Evolutionary conservation across 2,113 vertebrate genomes (phyloP).

Genomic region (Cyprinodon brontotheroides): DNA sequence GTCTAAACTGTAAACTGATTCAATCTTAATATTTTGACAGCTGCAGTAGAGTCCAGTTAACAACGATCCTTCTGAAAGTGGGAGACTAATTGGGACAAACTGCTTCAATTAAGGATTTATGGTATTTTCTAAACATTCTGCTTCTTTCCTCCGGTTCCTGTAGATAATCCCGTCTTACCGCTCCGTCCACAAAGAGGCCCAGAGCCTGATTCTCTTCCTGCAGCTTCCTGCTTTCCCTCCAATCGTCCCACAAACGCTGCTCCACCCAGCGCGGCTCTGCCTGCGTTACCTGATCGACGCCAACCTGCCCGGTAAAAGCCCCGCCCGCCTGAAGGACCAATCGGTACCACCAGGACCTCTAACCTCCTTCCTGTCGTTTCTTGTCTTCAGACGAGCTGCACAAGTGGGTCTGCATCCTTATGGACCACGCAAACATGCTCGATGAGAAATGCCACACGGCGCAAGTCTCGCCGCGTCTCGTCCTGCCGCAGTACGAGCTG

Average conservation of each 20-base stretch:
- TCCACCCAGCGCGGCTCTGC: conserved; percentile 87
- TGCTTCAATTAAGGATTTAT: too few species aligned
- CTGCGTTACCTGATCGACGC: conserved; percentile 88
- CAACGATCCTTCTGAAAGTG: too few species aligned
- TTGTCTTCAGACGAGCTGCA: conserved; percentile 84
- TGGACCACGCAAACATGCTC: conserved; percentile 73
- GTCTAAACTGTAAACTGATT: too few species aligned
- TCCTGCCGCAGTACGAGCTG: conserved; percentile 84
- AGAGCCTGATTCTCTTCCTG: conserved; percentile 77
- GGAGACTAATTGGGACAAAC: too few species aligned
- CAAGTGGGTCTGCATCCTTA: conserved; percentile 81
- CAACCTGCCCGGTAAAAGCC: conserved; percentile 88
- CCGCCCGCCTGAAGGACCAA: too few species aligned
- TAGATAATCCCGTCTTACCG: conserved; percentile 85
- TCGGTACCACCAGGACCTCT: not conserved
- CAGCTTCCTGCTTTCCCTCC: conserved; percentile 88
- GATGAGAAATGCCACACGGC: conserved; percentile 78
- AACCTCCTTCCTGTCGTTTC: not conserved
- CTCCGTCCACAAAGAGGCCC: conserved; percentile 76
- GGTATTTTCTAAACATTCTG: too few species aligned
- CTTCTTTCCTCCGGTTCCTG: not conserved
- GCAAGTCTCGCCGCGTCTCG: conserved; percentile 40
- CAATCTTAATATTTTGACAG: too few species aligned
- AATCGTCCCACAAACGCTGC: conserved; percentile 81
- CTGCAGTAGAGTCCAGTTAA: too few species aligned